Evolutionary conservation across 1,140 invertebrate species (phyloP).

Genomic region (Alviniconcha marisindica): DNA sequence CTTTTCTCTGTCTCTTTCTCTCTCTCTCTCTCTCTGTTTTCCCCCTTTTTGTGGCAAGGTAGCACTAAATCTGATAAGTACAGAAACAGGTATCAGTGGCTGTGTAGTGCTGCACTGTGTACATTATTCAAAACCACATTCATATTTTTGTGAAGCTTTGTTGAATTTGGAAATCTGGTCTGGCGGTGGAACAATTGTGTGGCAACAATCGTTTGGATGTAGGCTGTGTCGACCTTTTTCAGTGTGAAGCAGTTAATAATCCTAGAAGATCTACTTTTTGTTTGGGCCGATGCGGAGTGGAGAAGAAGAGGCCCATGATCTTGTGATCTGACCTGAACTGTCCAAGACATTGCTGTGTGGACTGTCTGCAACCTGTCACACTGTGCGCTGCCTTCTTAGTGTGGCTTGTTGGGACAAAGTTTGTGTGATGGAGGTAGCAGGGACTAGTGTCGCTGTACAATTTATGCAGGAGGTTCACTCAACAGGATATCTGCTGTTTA

Average conservation of each 20-base stretch:
- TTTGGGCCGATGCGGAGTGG: background rate
- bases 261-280: background rate
- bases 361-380: background rate
- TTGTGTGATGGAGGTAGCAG: background rate
- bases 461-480: slow-evolving; percentile 29
- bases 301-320: background rate
- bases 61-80: too few species aligned
- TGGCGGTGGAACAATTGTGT: slow-evolving; percentile 32
- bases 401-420: background rate
- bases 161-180: slow-evolving; percentile 18
- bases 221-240: slow-evolving; percentile 3
- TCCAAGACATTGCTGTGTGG: background rate
- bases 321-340: slow-evolving; percentile 21
- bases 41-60: too few species aligned
- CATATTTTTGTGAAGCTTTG: slow-evolving; percentile 28
- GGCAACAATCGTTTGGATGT: slow-evolving; percentile 21
- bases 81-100: background rate
- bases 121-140: slow-evolving; percentile 42
- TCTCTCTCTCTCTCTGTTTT: too few species aligned
- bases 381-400: slow-evolving; percentile 22
- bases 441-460: slow-evolving; percentile 10
- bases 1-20: too few species aligned
- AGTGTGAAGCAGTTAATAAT: background rate
- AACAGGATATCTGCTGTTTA: slow-evolving; percentile 21
- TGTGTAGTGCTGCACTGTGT: slow-evolving; percentile 29